Evolutionary conservation across 1,140 invertebrate species (phyloP), one percentile per base, ranked within the genome.

Genomic region (Drosophila guanche): DNA sequence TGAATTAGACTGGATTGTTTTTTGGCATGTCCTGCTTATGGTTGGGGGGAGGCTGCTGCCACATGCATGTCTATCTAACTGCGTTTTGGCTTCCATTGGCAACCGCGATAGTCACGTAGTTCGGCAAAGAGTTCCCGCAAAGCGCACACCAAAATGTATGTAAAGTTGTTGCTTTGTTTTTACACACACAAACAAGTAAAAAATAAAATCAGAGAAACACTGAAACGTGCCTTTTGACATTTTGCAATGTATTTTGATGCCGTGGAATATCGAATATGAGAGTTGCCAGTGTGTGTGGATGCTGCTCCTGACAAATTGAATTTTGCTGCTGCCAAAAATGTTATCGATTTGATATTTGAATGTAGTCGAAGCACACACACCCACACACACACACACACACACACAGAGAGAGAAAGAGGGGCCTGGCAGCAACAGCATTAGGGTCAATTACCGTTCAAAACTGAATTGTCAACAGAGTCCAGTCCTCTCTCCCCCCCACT

Each of bases 161-260:
- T 46, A 68, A 53, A 75, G 51, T 73, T 37, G 33, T 37, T 37
- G 33, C 33, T 55, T 61, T 47, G 52, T 62, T 62, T 72, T 27
- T 16, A 42, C 55, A 60, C 62, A 69, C 59, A 76, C 76, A 73
- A 10, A 76, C 72, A 85, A 79, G 76, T 72, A 85, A 79, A 76
- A 67, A 79, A 56, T 20, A 65, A 86, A 86, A 78, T 86, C 78
- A 80, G 63, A 86, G 16, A 86, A 86, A 80, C 83, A 88, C 77
- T 81, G 83, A 65, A 86, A 86, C 81, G 83, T 86, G 83, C 74
- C 51, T 75, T 88, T 81, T 78, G 63, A 81, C 83, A 81, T 81
- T 76, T 76, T 75, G 71, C 72, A 67, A 67, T 75, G 55, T 67
- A 76, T 68, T 88, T 88, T 48, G 53, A 60, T 59, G 54, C 76